These are phyloP conservation scores for Amphipyra berbera DNA, from an alignment of 2,888 invertebrate genomes.

Conservation along the genomic window DNA sequence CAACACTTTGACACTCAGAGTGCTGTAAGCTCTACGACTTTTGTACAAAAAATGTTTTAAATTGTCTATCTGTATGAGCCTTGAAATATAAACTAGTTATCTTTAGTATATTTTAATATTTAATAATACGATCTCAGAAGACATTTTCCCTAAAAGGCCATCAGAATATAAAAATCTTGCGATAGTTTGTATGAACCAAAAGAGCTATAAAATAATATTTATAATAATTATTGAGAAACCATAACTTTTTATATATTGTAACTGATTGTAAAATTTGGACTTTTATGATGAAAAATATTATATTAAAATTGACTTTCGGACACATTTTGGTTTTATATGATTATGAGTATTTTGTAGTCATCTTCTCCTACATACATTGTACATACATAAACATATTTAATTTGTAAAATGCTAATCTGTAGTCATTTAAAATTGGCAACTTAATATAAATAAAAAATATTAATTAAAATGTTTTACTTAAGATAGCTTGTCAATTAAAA, in stretches of 20 bases:
- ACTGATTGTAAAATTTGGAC: conserved; percentile 28
- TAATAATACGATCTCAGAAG: conserved; percentile 36
- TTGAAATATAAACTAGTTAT: conserved; percentile 27
- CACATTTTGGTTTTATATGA: conserved; percentile 14
- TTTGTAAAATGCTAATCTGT: conserved; percentile 23
- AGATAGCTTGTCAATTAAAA: conserved; percentile 17
- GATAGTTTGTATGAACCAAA: conserved; percentile 27
- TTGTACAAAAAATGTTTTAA: conserved; percentile 31
- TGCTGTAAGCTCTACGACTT: conserved; percentile 33
- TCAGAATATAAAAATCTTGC: conserved; percentile 18
- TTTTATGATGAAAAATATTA: conserved; percentile 6
- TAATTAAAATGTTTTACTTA: no score
- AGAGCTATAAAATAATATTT: conserved; percentile 10
- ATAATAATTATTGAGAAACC: conserved; percentile 10
- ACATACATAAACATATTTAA: conserved; percentile 11
- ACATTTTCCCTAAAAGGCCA: conserved; percentile 23
- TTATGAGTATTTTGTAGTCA: conserved; percentile 3
- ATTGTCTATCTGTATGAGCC: conserved; percentile 29
- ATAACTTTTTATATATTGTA: conserved; percentile 1
- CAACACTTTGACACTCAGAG: conserved; percentile 30
- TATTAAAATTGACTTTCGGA: conserved; percentile 1
- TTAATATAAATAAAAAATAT: no score
- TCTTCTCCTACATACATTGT: neutral
- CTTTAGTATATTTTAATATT: conserved; percentile 40
- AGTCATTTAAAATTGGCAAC: conserved; percentile 1